Evolutionary conservation across 2,888 invertebrate genomes (phyloP).

Genomic region (Eilema caniola): DNA sequence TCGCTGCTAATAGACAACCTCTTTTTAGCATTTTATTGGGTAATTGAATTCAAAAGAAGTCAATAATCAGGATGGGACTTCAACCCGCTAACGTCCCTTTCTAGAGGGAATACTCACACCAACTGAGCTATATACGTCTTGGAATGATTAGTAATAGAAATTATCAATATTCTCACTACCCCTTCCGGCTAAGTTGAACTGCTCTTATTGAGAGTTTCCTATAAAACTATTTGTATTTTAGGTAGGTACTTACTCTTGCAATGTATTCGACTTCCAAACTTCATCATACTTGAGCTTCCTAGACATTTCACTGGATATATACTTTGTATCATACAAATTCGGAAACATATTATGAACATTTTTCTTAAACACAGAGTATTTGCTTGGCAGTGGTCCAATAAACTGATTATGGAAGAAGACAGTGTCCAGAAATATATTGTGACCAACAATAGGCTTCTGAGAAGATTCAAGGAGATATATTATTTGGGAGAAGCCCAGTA

Average conservation of each 20-base stretch:
- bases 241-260: conserved; percentile 83
- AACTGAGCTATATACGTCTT: too few relatives aligned
- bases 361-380: conserved; percentile 89
- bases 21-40: too few relatives aligned
- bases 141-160: too few relatives aligned
- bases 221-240: too few relatives aligned
- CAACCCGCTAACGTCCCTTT: too few relatives aligned
- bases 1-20: too few relatives aligned
- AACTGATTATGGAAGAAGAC: conserved; percentile 91
- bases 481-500: conserved; percentile 90
- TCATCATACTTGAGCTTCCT: conserved; percentile 77
- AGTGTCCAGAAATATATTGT: conserved; percentile 91
- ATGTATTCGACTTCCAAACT: conserved; percentile 82
- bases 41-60: too few relatives aligned
- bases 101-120: too few relatives aligned
- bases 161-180: too few relatives aligned
- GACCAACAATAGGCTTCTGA: conserved; percentile 91
- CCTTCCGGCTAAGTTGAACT: too few relatives aligned
- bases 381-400: conserved; percentile 89
- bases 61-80: too few relatives aligned
- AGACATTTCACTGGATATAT: conserved; percentile 87
- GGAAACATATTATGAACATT: conserved; percentile 89
- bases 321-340: conserved; percentile 91
- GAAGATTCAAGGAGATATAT: conserved; percentile 86
- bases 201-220: too few relatives aligned